Percentiles rank a stretch among this genome's conserved stretches.
phyloP scores from a whole-genome alignment of 2,113 vertebrate species.

The Chauna torquata region DNA sequence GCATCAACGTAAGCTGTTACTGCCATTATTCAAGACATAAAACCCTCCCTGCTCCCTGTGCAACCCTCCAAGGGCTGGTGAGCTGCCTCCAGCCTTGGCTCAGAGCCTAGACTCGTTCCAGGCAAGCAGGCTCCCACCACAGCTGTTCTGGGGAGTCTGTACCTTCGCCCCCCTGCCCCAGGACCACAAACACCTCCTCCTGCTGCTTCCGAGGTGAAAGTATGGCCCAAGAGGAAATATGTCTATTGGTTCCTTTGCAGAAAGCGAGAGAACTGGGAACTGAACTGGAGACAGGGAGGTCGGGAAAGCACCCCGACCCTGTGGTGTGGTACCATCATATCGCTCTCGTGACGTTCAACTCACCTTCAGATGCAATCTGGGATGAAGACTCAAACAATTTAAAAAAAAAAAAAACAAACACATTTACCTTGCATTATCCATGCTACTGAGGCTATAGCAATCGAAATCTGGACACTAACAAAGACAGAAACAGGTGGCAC shows the following conservation, averaged over 20 bases:
- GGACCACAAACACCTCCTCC: not conserved
- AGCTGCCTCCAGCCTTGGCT: not conserved
- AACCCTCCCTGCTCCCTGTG: not conserved
- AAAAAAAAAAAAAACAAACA: not conserved
- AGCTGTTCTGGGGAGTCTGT: not conserved
- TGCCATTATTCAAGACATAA: not conserved
- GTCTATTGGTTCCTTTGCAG: not conserved
- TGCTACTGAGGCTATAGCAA: not conserved
- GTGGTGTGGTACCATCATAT: not conserved
- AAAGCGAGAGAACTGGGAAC: not conserved
- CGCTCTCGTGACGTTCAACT: not conserved
- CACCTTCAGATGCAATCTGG: fast-evolving
- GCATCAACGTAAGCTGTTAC: not conserved
- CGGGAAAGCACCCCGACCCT: not conserved
- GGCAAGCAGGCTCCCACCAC: not conserved
- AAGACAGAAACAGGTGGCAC: not conserved
- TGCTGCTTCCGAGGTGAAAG: not conserved
- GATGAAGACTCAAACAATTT: too few species aligned
- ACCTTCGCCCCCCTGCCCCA: not conserved
- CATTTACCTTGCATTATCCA: not conserved
- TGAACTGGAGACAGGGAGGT: not conserved
- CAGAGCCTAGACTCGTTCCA: not conserved
- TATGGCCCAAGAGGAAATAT: not conserved
- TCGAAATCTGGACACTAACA: not conserved
- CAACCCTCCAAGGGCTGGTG: not conserved